Evolutionary conservation across 2,888 invertebrate species (phyloP).

Genomic region (Petrolisthes cinctipes): DNA sequence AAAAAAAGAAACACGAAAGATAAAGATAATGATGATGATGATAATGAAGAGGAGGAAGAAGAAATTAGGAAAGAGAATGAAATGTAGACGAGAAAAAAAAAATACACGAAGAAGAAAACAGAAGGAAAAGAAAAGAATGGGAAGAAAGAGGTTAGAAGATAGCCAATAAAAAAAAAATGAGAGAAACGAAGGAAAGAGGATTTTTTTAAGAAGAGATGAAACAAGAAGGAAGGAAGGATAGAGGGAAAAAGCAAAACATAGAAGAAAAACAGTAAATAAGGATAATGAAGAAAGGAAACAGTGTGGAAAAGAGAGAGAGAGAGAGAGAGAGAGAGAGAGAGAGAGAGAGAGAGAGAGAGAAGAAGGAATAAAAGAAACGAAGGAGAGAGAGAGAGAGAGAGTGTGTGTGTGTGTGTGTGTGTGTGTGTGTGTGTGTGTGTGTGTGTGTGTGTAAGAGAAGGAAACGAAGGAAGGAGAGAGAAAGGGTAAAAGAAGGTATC

Average conservation of each 20-base stretch:
- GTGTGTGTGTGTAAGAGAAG: background rate
- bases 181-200: background rate
- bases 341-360: background rate
- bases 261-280: constrained; percentile 1
- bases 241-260: background rate
- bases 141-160: background rate
- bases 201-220: background rate
- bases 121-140: background rate
- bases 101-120: background rate
- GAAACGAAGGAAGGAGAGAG: background rate
- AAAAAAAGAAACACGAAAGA: background rate
- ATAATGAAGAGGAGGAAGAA: too few species aligned
- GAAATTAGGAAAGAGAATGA: background rate
- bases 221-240: background rate
- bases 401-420: background rate
- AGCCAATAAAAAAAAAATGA: background rate
- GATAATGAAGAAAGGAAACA: background rate
- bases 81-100: background rate
- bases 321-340: background rate
- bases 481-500: background rate
- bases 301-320: background rate
- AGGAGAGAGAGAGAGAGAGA: background rate
- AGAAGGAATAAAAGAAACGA: background rate
- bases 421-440: background rate
- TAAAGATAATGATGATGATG: background rate